Base-by-base conservation (phyloP, 2,113 vertebrate genomes). In the Hydrochoerus hydrochaeris region DNA sequence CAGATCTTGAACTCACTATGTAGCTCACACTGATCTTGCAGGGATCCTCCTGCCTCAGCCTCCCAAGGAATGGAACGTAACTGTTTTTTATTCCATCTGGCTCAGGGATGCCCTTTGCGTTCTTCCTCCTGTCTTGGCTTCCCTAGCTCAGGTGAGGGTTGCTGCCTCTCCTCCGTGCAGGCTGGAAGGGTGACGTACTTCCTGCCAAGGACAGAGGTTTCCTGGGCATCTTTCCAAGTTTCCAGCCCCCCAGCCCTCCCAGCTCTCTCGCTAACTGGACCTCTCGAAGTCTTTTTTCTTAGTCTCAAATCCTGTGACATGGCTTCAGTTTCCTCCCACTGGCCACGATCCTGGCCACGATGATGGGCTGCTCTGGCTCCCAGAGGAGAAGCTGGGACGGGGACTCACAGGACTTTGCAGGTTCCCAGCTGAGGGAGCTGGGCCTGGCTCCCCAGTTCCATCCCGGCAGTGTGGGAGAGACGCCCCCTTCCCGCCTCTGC, bases 71-170 rank as follows among this genome's bases (percentile, higher is more conserved):
- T 65, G 63, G 30, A 67, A 5, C 32, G 11, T 49, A 77, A 92
- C 95, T 11, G 81, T 95, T 63, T 78, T 90, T 89, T 93, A 73
- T 63, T 30, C 89, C 73, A 49, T 62, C 32, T 44, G 22, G 13
- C 81, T 90, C 81, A 49, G 73, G 46, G 16, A 71, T 91, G 52
- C 78, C 57, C 7, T 91, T 67, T 44, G 58, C 32, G n/a, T 10
- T 17, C 41, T 46, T 26, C 26, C 28, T 44, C 63, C 4, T 30
- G 38, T 26, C 26, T 81, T 44, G 86, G 63, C 75, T 73, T 85
- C 41, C 5, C 16, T 24, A 65, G 63, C 12, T 24, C 65, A 44
- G 30, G 44, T 11, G 38, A 82, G n/a, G 4, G 54, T 41, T 71
- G 17, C n/a, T 84, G 32, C 9, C 3, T 58, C 62, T 67, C 20